phyloP scores from a whole-genome alignment of 2,113 vertebrate species.

The Triplophysa rosa region DNA sequence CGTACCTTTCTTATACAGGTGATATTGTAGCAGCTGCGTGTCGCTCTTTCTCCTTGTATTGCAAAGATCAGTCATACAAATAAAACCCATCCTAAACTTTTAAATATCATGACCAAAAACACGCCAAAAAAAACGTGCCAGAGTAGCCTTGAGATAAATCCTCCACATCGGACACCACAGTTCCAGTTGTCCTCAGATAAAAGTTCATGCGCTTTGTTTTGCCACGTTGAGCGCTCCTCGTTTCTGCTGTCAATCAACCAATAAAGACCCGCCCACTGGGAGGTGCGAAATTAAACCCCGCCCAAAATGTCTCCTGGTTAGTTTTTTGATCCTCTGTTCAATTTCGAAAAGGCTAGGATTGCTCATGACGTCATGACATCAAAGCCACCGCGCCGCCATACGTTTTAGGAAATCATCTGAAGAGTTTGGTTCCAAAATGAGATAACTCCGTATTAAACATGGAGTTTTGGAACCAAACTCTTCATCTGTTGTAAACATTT shows the following conservation, averaged over 20 bases:
- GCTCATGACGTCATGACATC: too few species aligned
- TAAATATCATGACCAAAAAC: not conserved
- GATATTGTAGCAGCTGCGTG: not conserved
- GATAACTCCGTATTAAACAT: too few species aligned
- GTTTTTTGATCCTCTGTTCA: too few species aligned
- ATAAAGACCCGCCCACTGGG: not conserved
- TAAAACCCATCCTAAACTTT: not conserved
- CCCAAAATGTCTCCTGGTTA: not conserved
- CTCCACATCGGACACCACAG: too few species aligned
- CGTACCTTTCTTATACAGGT: not conserved
- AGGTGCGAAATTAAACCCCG: not conserved
- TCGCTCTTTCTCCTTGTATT: not conserved
- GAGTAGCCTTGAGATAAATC: not conserved
- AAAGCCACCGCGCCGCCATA: too few species aligned
- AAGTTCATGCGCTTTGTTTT: slow-evolving; percentile 4
- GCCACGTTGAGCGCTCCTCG: not conserved
- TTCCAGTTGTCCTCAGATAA: not conserved
- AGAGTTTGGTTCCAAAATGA: too few species aligned
- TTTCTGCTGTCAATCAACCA: slow-evolving; percentile 3
- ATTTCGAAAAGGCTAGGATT: too few species aligned
- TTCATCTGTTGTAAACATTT: too few species aligned
- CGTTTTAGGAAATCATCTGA: too few species aligned
- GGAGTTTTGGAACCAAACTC: too few species aligned
- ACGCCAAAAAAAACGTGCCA: not conserved
- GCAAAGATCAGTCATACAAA: not conserved